These are phyloP conservation scores for Cebuella pygmaea DNA, from an alignment of 2,797 vertebrate genomes.

Conservation along the genomic window DNA sequence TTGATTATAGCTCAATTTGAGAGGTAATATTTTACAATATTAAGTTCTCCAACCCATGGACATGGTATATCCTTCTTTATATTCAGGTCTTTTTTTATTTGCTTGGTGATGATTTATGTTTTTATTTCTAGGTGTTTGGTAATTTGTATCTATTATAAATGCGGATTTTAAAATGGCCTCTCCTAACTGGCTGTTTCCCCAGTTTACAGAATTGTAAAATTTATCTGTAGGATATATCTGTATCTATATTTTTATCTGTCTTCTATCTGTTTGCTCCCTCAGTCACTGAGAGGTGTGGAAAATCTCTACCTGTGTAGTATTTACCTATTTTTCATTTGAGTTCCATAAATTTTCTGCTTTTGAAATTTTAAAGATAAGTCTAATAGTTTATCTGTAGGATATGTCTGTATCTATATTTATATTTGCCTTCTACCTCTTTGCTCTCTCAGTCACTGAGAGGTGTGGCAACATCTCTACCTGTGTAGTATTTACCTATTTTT, in stretches of 20 bases:
- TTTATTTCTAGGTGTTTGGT: background rate
- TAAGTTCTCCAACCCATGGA: background rate
- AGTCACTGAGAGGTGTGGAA: background rate
- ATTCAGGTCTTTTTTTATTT: background rate
- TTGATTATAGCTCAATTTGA: background rate
- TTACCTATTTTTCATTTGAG: background rate
- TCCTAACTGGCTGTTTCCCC: background rate
- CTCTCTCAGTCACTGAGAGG: no score
- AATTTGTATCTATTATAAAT: background rate
- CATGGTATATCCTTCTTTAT: background rate
- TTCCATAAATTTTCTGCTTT: background rate
- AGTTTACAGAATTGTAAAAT: background rate
- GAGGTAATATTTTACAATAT: background rate
- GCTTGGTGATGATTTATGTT: background rate
- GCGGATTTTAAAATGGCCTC: background rate
- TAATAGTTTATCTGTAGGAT: no score
- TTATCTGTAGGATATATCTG: background rate
- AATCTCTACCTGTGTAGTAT: background rate
- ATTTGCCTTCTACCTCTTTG: no score
- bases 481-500: background rate
- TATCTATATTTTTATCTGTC: no score
- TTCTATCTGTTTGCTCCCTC: background rate
- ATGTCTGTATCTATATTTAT: no score
- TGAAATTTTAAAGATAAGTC: background rate
- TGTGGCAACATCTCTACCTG: background rate